These are phyloP conservation scores for Neoaliturus tenellus DNA, from an alignment of 2,888 invertebrate species.

Conservation along the genomic window DNA sequence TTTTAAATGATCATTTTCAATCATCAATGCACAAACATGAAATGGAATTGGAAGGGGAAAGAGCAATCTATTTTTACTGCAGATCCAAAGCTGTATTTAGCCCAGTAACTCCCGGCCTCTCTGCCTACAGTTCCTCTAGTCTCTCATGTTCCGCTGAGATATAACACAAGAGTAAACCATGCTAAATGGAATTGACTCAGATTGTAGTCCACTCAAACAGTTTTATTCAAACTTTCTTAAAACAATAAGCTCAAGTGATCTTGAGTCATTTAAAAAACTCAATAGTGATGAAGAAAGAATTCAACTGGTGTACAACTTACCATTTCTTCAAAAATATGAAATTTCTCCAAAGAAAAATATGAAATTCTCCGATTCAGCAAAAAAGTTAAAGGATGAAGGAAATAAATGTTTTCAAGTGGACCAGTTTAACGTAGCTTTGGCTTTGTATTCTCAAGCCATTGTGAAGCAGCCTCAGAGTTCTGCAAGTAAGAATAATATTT, in stretches of 20 bases:
- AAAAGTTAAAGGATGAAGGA: conserved; percentile 82
- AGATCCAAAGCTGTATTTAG: neutral
- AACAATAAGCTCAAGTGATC: conserved; percentile 76
- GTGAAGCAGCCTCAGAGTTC: conserved; percentile 78
- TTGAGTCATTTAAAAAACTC: conserved; percentile 79
- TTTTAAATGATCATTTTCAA: no score
- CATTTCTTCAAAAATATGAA: conserved; percentile 42
- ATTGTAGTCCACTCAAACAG: conserved; percentile 58
- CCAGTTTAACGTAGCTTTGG: conserved; percentile 81
- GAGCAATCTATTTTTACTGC: neutral
- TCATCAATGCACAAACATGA: neutral
- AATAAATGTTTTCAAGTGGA: conserved; percentile 84
- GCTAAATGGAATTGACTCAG: conserved; percentile 41
- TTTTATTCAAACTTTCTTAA: conserved; percentile 73
- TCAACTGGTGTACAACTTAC: conserved; percentile 27
- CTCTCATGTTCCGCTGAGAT: no score
- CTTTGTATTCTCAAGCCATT: conserved; percentile 82
- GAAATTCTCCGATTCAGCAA: conserved; percentile 78
- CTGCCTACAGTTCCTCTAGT: neutral
- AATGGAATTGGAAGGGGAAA: neutral
- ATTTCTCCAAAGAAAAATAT: conserved; percentile 69
- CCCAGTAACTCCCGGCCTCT: neutral
- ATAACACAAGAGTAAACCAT: no score
- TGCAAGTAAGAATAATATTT: conserved; percentile 76
- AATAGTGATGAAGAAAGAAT: conserved; percentile 79